Evolutionary conservation across 2,888 invertebrate genomes (phyloP).

Genomic region (Tromatobia lineatoria): DNA sequence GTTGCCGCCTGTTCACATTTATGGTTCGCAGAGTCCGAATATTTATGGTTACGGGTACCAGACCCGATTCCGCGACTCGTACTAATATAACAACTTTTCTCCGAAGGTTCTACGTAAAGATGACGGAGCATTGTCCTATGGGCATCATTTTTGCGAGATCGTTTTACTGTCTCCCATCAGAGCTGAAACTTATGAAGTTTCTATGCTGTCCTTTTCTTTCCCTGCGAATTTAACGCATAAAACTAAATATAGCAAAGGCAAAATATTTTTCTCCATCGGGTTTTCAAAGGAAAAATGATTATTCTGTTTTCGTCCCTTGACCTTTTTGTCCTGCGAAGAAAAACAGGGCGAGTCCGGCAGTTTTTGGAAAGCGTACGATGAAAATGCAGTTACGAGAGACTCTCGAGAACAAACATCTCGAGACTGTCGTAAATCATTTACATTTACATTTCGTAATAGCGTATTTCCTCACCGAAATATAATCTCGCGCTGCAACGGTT

Average conservation of each 20-base stretch:
- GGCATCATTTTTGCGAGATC: constrained; percentile 50
- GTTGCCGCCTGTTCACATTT: constrained; percentile 66
- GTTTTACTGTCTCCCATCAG: constrained; percentile 43
- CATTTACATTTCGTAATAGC: constrained; percentile 13
- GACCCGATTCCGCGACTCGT: constrained; percentile 7
- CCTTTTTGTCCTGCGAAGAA: constrained; percentile 38
- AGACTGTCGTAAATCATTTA: constrained; percentile 50
- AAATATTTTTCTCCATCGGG: constrained; percentile 4
- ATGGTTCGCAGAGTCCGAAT: constrained; percentile 65
- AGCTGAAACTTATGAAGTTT: constrained; percentile 32
- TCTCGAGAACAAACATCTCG: neutral
- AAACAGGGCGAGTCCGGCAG: constrained; percentile 29
- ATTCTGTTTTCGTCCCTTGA: constrained; percentile 21
- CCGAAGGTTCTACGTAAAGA: constrained; percentile 45
- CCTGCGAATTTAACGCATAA: neutral
- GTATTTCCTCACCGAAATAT: constrained; percentile 17
- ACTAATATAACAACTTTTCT: constrained; percentile 29
- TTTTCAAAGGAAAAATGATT: constrained; percentile 36
- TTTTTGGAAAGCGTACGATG: constrained; percentile 32
- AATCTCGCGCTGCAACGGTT: neutral
- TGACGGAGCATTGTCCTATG: constrained; percentile 8
- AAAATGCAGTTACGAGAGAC: constrained; percentile 12
- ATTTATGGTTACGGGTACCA: constrained; percentile 73
- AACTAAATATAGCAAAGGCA: constrained; percentile 11
- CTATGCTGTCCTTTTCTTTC: neutral